Percentiles rank a stretch among this genome's conserved stretches.
Evolutionary conservation across 2,113 vertebrate species (phyloP).

Genomic region (Perca schrenkii): DNA sequence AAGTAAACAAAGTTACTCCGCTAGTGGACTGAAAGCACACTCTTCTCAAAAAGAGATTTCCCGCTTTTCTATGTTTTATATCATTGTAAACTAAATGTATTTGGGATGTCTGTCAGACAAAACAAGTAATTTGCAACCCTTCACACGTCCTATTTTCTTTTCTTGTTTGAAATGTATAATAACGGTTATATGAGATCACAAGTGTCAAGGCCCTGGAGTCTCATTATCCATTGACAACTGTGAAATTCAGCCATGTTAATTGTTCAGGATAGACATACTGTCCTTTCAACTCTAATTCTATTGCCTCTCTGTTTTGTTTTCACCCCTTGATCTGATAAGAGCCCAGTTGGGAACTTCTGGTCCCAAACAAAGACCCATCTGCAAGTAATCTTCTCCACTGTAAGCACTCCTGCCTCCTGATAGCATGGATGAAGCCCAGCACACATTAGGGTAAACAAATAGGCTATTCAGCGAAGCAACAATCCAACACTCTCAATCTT

Average conservation of each 20-base stretch:
- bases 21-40: neutral
- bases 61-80: too few species aligned
- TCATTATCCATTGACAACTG: neutral
- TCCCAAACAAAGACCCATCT: conserved; percentile 75
- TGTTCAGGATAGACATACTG: neutral
- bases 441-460: conserved; percentile 64
- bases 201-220: neutral
- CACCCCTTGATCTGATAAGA: conserved; percentile 65
- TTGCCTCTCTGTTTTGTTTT: conserved; percentile 43
- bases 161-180: neutral
- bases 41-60: too few species aligned
- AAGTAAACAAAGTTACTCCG: too few species aligned
- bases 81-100: neutral
- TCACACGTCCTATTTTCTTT: neutral
- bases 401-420: conserved; percentile 47
- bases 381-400: conserved; percentile 64
- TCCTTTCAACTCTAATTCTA: conserved; percentile 30
- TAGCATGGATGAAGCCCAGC: conserved; percentile 44
- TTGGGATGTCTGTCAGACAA: neutral
- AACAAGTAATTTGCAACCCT: neutral
- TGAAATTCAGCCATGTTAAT: neutral
- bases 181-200: neutral
- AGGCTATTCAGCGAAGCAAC: conserved; percentile 48
- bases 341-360: conserved; percentile 68
- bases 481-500: conserved; percentile 16